Conservation (phyloP, 2,888 invertebrate genomes). For the Drosophila antonietae region DNA sequence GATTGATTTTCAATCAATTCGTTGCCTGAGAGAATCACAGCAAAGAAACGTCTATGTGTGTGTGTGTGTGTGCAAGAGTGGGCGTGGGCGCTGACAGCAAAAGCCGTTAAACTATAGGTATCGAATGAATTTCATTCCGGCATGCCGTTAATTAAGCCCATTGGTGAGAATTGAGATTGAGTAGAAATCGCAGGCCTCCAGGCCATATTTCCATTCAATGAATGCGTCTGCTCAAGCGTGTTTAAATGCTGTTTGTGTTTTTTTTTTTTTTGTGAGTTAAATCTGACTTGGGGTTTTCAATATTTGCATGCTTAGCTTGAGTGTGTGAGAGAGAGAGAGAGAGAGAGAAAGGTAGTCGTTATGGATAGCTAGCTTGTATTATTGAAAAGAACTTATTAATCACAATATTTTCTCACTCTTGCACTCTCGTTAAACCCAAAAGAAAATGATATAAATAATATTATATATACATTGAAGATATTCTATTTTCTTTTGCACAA, state of each 20-base stretch:
- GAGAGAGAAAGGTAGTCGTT: too few species aligned
- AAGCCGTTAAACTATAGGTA: constrained; percentile 47
- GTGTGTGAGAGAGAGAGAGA: background rate
- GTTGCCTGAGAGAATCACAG: constrained; percentile 16
- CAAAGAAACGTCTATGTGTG: constrained; percentile 3
- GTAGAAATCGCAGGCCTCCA: constrained; percentile 3
- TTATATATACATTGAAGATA: background rate
- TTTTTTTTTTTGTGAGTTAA: constrained; percentile 13
- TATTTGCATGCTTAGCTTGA: constrained; percentile 6
- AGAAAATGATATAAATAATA: too few species aligned
- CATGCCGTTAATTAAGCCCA: constrained; percentile 50
- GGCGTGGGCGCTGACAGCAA: constrained; percentile 20
- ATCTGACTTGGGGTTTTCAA: constrained; percentile 21
- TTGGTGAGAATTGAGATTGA: background rate
- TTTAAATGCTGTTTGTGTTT: constrained; percentile 44
- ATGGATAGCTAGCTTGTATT: too few species aligned
- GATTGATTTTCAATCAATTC: constrained; percentile 75
- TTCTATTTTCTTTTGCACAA: background rate
- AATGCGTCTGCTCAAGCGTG: constrained; percentile 44
- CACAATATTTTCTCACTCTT: background rate
- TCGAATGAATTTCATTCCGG: constrained; percentile 34
- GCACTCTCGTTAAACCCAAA: background rate
- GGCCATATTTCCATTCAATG: constrained; percentile 21
- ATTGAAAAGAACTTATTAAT: background rate
- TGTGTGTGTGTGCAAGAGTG: constrained; percentile 4